These are phyloP conservation scores for Phrynocephalus guinanensis DNA, from an alignment of 2,797 vertebrate species.

Conservation along the genomic window DNA sequence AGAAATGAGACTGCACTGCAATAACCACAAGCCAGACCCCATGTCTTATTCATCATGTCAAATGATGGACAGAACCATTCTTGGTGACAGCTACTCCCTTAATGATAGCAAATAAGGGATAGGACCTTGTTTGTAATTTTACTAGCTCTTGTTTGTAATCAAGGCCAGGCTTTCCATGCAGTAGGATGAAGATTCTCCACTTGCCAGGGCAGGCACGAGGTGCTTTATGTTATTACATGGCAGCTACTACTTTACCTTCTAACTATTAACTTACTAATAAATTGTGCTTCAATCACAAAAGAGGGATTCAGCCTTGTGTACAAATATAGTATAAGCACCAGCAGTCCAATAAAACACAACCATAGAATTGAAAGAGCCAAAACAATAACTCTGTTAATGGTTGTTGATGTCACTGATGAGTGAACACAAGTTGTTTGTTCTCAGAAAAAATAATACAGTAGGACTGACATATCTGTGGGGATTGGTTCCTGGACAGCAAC, in stretches of 20 bases:
- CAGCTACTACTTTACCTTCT: not conserved
- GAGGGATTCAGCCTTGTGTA: too few relatives aligned
- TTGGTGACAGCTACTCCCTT: not conserved
- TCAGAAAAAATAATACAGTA: not conserved
- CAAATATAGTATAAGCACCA: not conserved
- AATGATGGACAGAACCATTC: not conserved
- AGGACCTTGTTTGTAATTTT: not conserved
- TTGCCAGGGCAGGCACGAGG: not conserved
- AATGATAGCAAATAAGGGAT: too few relatives aligned
- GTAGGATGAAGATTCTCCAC: not conserved
- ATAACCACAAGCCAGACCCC: not conserved
- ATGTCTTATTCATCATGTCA: not conserved
- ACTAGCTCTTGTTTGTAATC: not conserved
- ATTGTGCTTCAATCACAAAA: too few relatives aligned
- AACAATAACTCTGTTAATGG: not conserved
- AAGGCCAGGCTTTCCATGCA: not conserved
- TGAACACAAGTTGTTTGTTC: not conserved
- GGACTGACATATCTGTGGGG: too few relatives aligned
- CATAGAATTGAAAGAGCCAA: not conserved
- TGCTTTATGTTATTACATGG: not conserved
- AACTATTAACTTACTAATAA: too few relatives aligned
- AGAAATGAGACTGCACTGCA: too few relatives aligned
- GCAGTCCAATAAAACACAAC: not conserved
- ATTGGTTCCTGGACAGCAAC: too few relatives aligned
- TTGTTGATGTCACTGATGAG: not conserved